These are phyloP conservation scores for Tridacna crocea DNA, from an alignment of 2,888 invertebrate genomes.

Conservation along the genomic window DNA sequence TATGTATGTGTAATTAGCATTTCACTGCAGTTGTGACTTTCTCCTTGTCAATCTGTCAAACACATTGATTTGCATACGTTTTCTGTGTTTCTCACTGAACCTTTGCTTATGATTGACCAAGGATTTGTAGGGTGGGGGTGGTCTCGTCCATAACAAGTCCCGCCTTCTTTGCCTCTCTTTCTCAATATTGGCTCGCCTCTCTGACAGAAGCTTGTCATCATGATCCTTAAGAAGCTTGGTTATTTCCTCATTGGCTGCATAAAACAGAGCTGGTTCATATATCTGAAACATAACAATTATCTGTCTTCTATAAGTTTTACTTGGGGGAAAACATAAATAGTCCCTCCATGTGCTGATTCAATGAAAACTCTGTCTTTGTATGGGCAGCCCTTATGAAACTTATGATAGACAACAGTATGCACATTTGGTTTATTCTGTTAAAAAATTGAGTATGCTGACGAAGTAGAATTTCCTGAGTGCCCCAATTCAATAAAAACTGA, in stretches of 20 bases:
- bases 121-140: slow-evolving; percentile 14
- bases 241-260: slow-evolving; percentile 62
- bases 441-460: too few species aligned
- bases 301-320: not conserved
- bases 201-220: not conserved
- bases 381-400: too few species aligned
- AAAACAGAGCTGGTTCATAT: slow-evolving; percentile 63
- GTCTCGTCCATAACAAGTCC: slow-evolving; percentile 14
- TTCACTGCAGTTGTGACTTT: slow-evolving; percentile 23
- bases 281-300: slow-evolving; percentile 57
- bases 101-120: slow-evolving; percentile 54
- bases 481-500: too few species aligned
- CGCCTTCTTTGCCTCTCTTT: slow-evolving; percentile 19
- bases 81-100: slow-evolving; percentile 66
- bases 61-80: slow-evolving; percentile 69
- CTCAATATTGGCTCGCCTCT: slow-evolving; percentile 11
- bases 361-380: too few species aligned
- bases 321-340: too few species aligned
- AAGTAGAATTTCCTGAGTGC: too few species aligned
- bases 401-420: too few species aligned
- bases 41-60: slow-evolving; percentile 69
- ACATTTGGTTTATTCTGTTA: too few species aligned
- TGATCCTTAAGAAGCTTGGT: slow-evolving; percentile 30
- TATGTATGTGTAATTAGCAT: too few species aligned
- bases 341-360: too few species aligned